Base-by-base conservation (phyloP, 2,797 vertebrate genomes). In the Esox lucius region DNA sequence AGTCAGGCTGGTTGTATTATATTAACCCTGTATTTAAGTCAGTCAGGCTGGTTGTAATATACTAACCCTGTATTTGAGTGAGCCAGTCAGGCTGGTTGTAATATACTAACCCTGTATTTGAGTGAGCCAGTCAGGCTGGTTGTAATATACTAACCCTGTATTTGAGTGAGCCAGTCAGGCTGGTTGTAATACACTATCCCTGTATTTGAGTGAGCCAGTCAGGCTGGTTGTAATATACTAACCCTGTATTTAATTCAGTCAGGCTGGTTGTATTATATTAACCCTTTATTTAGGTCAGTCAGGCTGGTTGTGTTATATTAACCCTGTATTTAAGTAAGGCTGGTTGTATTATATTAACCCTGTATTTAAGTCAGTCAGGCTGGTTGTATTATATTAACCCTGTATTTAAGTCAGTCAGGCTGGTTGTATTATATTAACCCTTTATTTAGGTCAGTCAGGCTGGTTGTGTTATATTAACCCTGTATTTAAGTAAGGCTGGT, bases 401-500 rank as follows among this genome's bases (percentile, higher is more conserved):
- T 99, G 98, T 79, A 98, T 96, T 91, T 97, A 94, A 0, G 98
- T 99, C 85, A 99, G 91, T 61, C 56, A 61, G 56, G 56, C 56
- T 61, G 22, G 17, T 61, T 61, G 22, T 61, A 61, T 3, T 61
- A n/a, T 24, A 9, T 22, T 61, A 3, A 61, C 22, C n/a, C 22
- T 61, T 56, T 61, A 61, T 17, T 13, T 61, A 56, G 12, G 22
- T 5, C 56, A 61, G 56, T 61, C 22, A 61, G 56, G 56, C 22
- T 61, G 56, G 6, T 61, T 61, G 59, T 15, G 26, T 3, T 24
- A n/a, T 9, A 15, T 3, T 26, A 12, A 62, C 59, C 59, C 12
- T 62, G 59, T 62, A 62, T n/a, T 62, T 26, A 11, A 28, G 59
- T 64, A 26, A 64, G 62, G 12, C 62, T 28, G 61, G n/a, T 64